A percentile compares a stretch with the other conserved stretches of the same genome.
phyloP scores from a whole-genome alignment of 2,797 vertebrate genomes.

The Oryzias dopingdopingensis region DNA sequence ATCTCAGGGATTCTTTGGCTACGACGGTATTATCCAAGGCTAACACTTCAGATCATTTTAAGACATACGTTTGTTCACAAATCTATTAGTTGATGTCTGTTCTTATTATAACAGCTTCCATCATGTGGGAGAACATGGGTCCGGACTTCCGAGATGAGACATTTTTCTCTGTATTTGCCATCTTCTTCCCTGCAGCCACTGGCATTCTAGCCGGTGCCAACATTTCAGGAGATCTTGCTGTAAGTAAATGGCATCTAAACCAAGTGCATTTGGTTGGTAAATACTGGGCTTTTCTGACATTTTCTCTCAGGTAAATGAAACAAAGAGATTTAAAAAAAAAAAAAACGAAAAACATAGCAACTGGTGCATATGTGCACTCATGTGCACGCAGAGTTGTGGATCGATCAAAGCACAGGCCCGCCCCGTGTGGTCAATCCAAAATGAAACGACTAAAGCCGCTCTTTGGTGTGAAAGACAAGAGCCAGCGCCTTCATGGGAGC shows the following conservation, averaged over 20 bases:
- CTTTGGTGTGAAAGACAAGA: too few relatives aligned
- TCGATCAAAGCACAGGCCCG: too few relatives aligned
- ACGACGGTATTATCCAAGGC: constrained; percentile 78
- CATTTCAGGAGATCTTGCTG: constrained; percentile 97
- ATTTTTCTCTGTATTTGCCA: constrained; percentile 96
- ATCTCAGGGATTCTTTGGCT: constrained; percentile 87
- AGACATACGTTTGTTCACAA: too few relatives aligned
- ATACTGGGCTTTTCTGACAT: not conserved
- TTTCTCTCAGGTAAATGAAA: too few relatives aligned
- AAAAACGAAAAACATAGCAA: too few relatives aligned
- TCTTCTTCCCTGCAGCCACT: constrained; percentile 98
- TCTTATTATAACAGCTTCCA: constrained; percentile 72
- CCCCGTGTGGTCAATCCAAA: too few relatives aligned
- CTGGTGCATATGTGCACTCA: too few relatives aligned
- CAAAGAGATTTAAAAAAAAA: too few relatives aligned
- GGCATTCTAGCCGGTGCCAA: constrained; percentile 98
- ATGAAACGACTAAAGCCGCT: too few relatives aligned
- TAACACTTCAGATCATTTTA: not conserved
- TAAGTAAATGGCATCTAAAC: constrained; percentile 69
- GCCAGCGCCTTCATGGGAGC: too few relatives aligned
- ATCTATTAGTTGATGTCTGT: not conserved
- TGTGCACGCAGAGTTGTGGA: too few relatives aligned
- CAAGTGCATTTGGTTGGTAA: not conserved
- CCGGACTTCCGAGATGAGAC: constrained; percentile 88
- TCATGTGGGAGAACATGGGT: constrained; percentile 95